phyloP scores from a whole-genome alignment of 2,113 vertebrate genomes.

The Oryzias javanicus region DNA sequence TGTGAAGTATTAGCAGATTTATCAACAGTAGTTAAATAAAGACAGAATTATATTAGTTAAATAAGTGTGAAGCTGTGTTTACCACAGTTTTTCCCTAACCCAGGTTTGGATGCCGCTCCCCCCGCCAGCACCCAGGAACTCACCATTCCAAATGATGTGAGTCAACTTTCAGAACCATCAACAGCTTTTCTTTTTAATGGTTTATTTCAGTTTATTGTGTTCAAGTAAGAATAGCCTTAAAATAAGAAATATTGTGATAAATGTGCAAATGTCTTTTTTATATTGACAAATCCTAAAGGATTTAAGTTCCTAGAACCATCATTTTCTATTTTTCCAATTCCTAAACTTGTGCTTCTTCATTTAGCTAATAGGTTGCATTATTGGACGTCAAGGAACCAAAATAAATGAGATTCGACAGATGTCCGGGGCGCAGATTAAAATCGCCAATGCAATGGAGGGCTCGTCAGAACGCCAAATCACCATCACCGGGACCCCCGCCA shows the following conservation, averaged over 20 bases:
- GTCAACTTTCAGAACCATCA: slow-evolving; percentile 60
- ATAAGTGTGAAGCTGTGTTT: slow-evolving; percentile 40
- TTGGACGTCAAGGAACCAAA: slow-evolving; percentile 99
- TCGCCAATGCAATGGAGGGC: slow-evolving; percentile 96
- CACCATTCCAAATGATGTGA: slow-evolving; percentile 99
- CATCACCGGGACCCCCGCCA: slow-evolving; percentile 97
- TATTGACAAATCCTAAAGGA: no score
- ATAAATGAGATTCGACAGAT: slow-evolving; percentile 99
- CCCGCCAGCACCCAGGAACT: slow-evolving; percentile 98
- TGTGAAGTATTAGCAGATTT: background rate
- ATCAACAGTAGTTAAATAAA: background rate
- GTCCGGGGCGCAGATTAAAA: slow-evolving; percentile 99
- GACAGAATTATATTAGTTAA: background rate
- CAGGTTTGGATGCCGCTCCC: slow-evolving; percentile 95
- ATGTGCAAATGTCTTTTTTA: no score
- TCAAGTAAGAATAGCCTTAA: background rate
- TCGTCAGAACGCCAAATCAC: slow-evolving; percentile 97
- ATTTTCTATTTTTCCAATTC: slow-evolving; percentile 12
- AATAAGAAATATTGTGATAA: no score
- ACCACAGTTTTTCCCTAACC: slow-evolving; percentile 45
- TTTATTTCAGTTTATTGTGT: background rate
- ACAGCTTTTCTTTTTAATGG: background rate
- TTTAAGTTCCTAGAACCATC: background rate
- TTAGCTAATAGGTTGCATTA: slow-evolving; percentile 99
- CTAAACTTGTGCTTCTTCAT: slow-evolving; percentile 58